These are phyloP conservation scores for Eupithecia tripunctaria DNA, from an alignment of 2,888 invertebrate species.

Conservation along the genomic window DNA sequence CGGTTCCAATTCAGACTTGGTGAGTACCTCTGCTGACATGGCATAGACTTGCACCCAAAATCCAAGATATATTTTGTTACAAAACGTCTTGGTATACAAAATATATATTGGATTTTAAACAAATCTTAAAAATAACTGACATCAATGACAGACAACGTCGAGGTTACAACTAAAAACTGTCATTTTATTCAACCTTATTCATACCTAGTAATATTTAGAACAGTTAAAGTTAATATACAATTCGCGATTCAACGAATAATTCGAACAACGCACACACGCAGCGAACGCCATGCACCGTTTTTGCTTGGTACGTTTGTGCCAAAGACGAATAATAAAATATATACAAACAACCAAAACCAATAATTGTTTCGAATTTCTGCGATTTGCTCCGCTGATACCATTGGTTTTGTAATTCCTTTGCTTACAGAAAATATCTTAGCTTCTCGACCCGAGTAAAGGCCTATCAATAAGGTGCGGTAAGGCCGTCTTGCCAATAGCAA, in stretches of 20 bases:
- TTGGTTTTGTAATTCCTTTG: not conserved
- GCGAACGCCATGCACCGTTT: no score
- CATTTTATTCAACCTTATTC: not conserved
- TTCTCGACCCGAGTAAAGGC: conserved; percentile 61
- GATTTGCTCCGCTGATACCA: not conserved
- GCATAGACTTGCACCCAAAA: not conserved
- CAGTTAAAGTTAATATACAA: not conserved
- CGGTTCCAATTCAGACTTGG: not conserved
- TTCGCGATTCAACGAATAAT: not conserved
- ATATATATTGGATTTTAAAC: no score
- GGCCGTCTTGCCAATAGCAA: conserved; percentile 58
- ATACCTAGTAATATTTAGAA: not conserved
- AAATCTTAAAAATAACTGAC: no score
- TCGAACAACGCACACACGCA: not conserved
- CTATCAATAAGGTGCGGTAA: conserved; percentile 70
- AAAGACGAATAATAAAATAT: not conserved
- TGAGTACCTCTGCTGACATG: not conserved
- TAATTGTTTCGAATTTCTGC: not conserved
- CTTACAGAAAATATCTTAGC: not conserved
- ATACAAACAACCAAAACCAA: not conserved
- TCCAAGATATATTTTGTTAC: not conserved
- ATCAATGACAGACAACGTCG: not conserved
- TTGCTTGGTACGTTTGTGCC: no score
- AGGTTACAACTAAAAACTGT: not conserved
- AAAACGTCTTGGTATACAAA: not conserved